phyloP scores from a whole-genome alignment of 2,888 invertebrate species.

The Chrysolina americana region DNA sequence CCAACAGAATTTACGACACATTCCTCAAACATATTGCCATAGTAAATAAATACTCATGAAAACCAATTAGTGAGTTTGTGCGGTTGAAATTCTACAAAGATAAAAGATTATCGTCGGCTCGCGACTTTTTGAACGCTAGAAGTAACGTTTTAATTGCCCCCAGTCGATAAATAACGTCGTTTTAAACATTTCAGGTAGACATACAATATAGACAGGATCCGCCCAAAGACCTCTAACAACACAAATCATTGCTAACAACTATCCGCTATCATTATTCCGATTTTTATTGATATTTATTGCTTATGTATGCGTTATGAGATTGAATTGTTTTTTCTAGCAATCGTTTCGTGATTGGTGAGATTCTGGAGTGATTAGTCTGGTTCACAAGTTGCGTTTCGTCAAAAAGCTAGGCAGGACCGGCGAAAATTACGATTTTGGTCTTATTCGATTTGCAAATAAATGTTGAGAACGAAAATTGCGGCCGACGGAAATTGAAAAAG shows the following conservation, averaged over 20 bases:
- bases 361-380: too few species aligned
- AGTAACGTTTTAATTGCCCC: slow-evolving; percentile 46
- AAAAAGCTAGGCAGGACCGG: too few species aligned
- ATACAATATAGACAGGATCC: slow-evolving; percentile 44
- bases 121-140: slow-evolving; percentile 40
- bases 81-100: slow-evolving; percentile 29
- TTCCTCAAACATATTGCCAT: neutral
- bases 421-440: too few species aligned
- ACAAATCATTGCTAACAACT: slow-evolving; percentile 64
- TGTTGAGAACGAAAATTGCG: too few species aligned
- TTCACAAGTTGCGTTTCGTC: too few species aligned
- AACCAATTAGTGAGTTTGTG: slow-evolving; percentile 34
- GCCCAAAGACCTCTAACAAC: slow-evolving; percentile 56
- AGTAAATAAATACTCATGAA: slow-evolving; percentile 35
- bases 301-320: slow-evolving; percentile 49
- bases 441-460: too few species aligned
- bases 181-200: slow-evolving; percentile 41
- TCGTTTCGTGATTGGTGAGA: neutral
- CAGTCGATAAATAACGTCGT: slow-evolving; percentile 44
- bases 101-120: slow-evolving; percentile 37
- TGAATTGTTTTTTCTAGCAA: slow-evolving; percentile 8
- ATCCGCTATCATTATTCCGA: slow-evolving; percentile 59
- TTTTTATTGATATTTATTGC: slow-evolving; percentile 65
- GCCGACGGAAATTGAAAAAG: too few species aligned
- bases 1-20: neutral